Conservation (phyloP, 2,888 invertebrate genomes). For the Eumacrocentrus americanus region DNA sequence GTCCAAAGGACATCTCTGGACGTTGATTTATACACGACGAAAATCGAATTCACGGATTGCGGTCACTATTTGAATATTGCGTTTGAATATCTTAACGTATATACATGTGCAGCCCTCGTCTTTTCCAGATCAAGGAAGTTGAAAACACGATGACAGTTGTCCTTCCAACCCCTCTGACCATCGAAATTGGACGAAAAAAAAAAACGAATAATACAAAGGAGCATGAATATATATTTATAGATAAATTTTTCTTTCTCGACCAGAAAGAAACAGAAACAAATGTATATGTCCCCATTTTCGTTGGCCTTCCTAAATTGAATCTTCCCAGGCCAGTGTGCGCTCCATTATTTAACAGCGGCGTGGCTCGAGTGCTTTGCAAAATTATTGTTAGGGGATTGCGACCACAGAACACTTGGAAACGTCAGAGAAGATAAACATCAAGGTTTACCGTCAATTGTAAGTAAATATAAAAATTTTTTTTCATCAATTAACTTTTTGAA, state of each 20-base stretch:
- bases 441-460: too few species aligned
- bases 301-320: constrained; percentile 51
- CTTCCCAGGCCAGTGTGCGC: constrained; percentile 47
- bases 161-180: neutral
- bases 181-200: neutral
- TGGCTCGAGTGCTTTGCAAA: constrained; percentile 53
- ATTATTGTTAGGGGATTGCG: constrained; percentile 55
- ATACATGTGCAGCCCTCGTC: constrained; percentile 26
- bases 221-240: constrained; percentile 1
- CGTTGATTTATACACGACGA: constrained; percentile 46
- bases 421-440: too few species aligned
- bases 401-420: constrained; percentile 35
- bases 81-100: constrained; percentile 50
- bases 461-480: too few species aligned
- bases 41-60: constrained; percentile 51
- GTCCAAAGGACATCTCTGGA: constrained; percentile 35
- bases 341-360: constrained; percentile 54
- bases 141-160: constrained; percentile 3
- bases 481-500: too few species aligned
- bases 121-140: constrained; percentile 16
- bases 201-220: too few species aligned
- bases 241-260: constrained; percentile 16
- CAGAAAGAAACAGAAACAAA: constrained; percentile 14
- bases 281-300: neutral
- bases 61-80: constrained; percentile 55